phyloP scores from a whole-genome alignment of 2,113 vertebrate genomes.

The Malaclemys terrapin region DNA sequence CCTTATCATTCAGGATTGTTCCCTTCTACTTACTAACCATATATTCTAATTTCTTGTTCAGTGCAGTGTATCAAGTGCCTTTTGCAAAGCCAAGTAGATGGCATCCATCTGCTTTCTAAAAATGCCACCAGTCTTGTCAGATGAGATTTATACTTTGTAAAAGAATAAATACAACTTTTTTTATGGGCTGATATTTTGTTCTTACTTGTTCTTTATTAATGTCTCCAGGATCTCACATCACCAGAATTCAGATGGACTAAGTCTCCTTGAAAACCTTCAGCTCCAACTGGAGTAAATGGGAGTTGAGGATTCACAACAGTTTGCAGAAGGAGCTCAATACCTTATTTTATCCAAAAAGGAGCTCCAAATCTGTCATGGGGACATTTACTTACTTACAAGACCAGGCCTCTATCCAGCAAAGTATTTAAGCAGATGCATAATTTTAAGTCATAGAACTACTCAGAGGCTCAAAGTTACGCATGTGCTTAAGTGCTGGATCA shows the following conservation, averaged over 20 bases:
- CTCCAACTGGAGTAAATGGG: background rate
- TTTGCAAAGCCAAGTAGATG: background rate
- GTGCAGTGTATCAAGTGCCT: background rate
- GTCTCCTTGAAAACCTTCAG: background rate
- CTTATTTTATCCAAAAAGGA: rapidly evolving
- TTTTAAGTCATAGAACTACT: background rate
- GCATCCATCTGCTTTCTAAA: background rate
- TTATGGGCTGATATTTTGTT: background rate
- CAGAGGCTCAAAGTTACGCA: constrained; percentile 32
- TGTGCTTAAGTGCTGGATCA: constrained; percentile 36
- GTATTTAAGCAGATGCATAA: background rate
- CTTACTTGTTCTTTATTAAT: background rate
- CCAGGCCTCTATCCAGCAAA: background rate
- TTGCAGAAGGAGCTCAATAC: background rate
- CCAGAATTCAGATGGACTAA: background rate
- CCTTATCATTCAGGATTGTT: background rate
- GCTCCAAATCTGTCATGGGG: background rate
- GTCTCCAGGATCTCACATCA: background rate
- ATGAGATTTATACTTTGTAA: background rate
- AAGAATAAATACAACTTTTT: background rate
- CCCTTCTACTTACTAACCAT: constrained; percentile 25
- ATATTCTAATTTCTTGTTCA: background rate
- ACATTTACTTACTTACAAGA: background rate
- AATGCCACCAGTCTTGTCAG: background rate
- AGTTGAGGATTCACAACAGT: rapidly evolving